Conservation (phyloP, 2,888 invertebrate species). For the Scaptomyza flava region DNA sequence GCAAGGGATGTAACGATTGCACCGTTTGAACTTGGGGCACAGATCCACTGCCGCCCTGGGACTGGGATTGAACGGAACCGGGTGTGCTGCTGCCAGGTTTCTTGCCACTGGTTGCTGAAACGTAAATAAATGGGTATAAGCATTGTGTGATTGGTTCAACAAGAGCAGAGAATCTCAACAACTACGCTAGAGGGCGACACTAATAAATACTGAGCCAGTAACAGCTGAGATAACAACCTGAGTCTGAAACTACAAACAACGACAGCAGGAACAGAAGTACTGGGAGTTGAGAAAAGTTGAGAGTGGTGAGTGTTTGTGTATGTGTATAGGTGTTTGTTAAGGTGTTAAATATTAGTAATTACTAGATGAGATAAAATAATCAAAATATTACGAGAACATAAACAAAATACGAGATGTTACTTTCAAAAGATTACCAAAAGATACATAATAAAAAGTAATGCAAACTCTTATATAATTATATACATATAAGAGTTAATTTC, state of each 20-base stretch:
- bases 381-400: slow-evolving; percentile 7
- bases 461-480: not conserved
- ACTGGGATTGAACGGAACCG: slow-evolving; percentile 51
- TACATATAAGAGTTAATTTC: not conserved
- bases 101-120: slow-evolving; percentile 72
- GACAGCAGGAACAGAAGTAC: slow-evolving; percentile 10
- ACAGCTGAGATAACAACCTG: slow-evolving; percentile 26
- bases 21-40: slow-evolving; percentile 84
- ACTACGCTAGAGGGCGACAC: slow-evolving; percentile 33
- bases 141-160: not conserved
- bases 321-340: not conserved
- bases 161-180: slow-evolving; percentile 6
- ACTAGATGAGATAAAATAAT: not conserved
- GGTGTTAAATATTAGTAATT: slow-evolving; percentile 14
- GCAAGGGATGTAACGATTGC: slow-evolving; percentile 83
- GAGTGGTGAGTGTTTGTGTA: not conserved
- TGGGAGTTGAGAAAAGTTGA: slow-evolving; percentile 1
- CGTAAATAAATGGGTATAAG: slow-evolving; percentile 16
- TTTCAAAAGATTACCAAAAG: not conserved
- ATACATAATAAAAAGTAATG: not conserved
- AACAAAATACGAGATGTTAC: not conserved
- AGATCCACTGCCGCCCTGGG: slow-evolving; percentile 48
- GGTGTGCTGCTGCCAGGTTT: slow-evolving; percentile 60
- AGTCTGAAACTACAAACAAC: slow-evolving; percentile 15
- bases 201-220: slow-evolving; percentile 12